Base-by-base conservation (phyloP, 2,888 invertebrate genomes). In the Thecophora atra region DNA sequence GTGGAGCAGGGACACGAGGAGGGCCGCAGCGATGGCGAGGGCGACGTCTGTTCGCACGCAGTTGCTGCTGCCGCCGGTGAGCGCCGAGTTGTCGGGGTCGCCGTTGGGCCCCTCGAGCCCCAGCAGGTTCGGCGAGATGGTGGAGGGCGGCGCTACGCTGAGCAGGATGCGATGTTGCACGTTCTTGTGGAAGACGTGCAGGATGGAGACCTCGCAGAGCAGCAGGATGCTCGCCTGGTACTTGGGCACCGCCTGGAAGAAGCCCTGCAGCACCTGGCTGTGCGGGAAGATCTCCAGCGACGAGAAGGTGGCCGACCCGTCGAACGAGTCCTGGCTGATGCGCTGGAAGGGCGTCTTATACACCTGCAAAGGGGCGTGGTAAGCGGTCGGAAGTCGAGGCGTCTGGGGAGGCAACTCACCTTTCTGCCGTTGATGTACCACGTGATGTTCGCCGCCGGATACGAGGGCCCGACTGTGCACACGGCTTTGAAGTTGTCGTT, bases 391-490 rank as follows among this genome's bases (percentile, higher is more conserved):
- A n/a, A 44, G 2, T 26, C 21, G 11, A 15, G 5, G 6, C 26
- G 44, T 26, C 17, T 3, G 30, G 5, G 19, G 15, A 42, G 15
- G 8, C 42, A 11, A 80, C 87, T 84, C 79, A 89, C 89, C 86
- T 88, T 86, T 73, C 87, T 81, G 74, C 88, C 88, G 77, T 89
- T 89, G 70, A 89, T 87, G 78, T 86, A 88, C 89, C 89, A 89
- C 42, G 89, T 88, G 44, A 89, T 87, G 79, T 89, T 89, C 75
- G 89, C 88, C 52, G 87, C 84, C 52, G 89, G 89, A 83, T 87
- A 88, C 15, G 89, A 89, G n/a, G 88, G 87, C 0, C 89, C 88
- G 37, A 89, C 88, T 2, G 88, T 88, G 80, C 89, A 89, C 68
- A 88, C 88, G 1, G 89, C 89, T 76, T 87, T 88, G 69, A 89